Evolutionary conservation across 2,888 invertebrate species (phyloP).

Genomic region (Lasioglossum marginatum): DNA sequence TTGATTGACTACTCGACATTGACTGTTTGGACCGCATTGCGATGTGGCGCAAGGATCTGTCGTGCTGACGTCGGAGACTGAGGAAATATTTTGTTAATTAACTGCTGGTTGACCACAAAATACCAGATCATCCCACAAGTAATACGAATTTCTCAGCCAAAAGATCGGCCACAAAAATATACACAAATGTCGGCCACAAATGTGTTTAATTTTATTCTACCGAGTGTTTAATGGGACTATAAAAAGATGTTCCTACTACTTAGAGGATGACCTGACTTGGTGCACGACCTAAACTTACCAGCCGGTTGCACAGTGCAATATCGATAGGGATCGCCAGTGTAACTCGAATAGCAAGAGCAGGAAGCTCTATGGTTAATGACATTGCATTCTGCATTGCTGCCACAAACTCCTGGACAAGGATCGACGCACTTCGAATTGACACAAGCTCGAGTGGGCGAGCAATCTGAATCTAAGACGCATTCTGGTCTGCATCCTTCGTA

Average conservation of each 20-base stretch:
- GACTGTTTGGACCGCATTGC: slow-evolving; percentile 88
- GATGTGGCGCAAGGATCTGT: slow-evolving; percentile 83
- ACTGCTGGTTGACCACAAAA: background rate
- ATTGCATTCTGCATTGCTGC: slow-evolving; percentile 82
- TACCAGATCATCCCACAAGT: background rate
- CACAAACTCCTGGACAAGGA: slow-evolving; percentile 87
- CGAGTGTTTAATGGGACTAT: background rate
- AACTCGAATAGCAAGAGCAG: slow-evolving; percentile 88
- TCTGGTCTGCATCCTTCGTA: slow-evolving; percentile 87
- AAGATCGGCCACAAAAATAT: background rate
- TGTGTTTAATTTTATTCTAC: background rate
- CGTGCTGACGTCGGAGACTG: slow-evolving; percentile 40
- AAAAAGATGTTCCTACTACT: background rate
- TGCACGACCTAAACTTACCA: slow-evolving; percentile 62
- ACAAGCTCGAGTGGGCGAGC: slow-evolving; percentile 86
- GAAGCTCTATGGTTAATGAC: slow-evolving; percentile 69
- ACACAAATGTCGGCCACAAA: too few species aligned
- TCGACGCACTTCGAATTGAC: slow-evolving; percentile 86
- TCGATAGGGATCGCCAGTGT: slow-evolving; percentile 89
- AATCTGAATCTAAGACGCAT: slow-evolving; percentile 86
- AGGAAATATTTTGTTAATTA: background rate
- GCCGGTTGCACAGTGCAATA: slow-evolving; percentile 86
- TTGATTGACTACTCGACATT: slow-evolving; percentile 87
- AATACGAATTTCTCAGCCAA: background rate
- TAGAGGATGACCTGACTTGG: background rate